Base-by-base conservation (phyloP, 2,888 invertebrate genomes). In the Dendrolimus pini region DNA sequence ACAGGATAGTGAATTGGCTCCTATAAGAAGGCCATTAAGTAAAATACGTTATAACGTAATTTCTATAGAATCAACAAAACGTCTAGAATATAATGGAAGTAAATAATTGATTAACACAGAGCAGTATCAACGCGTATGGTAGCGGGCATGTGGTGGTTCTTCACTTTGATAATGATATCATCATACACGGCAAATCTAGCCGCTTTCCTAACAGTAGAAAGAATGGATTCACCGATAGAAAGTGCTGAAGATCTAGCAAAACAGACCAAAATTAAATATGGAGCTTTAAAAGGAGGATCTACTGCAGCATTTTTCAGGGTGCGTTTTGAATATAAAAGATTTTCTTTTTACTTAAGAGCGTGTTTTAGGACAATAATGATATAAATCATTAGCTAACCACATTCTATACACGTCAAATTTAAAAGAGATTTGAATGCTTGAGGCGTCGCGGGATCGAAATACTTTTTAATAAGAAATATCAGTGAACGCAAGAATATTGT, bases 201-300 rank as follows among this genome's bases (percentile, higher is more conserved):
- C 55, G 98, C 98, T 9, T 98, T 98, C 78, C 91, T 98, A 7
- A 98, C 98, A 0, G 96, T 97, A 13, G 97, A 97, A 75, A 92
- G 97, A 69, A 97, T 98, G 96, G 97, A 97, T 69, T 96, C 96
- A 9, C 97, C 98, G 1, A 98, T 99, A 59, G 97, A 98, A 79
- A 96, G 96, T 72, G 98, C 97, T 0, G 98, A 99, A 75, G 99
- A 99, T 83, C 92, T 99, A 57, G 97, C 98, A 41, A 97, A 97
- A 75, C 99, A 99, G 85, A 98, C 97, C 0, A 96, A 97, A 83
- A 99, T 99, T 70, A 98, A 98, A 81, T 99, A 99, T 80, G 99
- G 99, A 0, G 96, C 97, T 7, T 85, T 98, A n/a, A 92, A 93
- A 63, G 97, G 96, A 54, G 99, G 99, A 56, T 97, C 98, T 0